Evolutionary conservation across 1,140 invertebrate genomes (phyloP), one percentile per base, ranked within the genome.

Genomic region (Drosophila aff.): DNA sequence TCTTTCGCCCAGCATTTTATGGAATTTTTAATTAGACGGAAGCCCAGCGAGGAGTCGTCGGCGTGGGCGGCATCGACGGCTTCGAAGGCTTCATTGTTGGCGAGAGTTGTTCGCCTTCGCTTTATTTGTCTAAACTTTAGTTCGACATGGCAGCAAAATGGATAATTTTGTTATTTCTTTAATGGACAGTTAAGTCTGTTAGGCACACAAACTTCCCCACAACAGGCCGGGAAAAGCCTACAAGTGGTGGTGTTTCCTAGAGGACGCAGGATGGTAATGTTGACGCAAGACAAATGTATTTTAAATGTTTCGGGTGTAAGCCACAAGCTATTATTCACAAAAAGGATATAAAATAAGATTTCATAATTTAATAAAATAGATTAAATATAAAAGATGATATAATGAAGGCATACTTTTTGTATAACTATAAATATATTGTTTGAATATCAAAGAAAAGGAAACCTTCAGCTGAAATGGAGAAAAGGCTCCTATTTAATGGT

Each of bases 21-120:
- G 77, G 73, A 78, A 87, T 81, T 87, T 87, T 87, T 89, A 89
- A 87, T 87, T 87, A 87, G 67, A 44, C 49, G 64, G 36, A 75
- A 65, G 61, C 66, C 62, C 46, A 53, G 53, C 31, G n/a, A 46
- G 69, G 52, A 73, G 49, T 66, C 60, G 60, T 44, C 40, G 41
- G 36, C 31, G 31, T 47, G 60, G 65, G 40, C 60, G 52, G 18
- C 16, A 15, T 41, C 52, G 52, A 36, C 18, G 46, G 13, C 16
- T 21, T 43, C 52, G 46, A 36, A 21, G 53, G 50, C 40, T 64
- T 59, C 69, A 26, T 53, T n/a, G 44, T 52, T 26, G 69, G 38
- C 69, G 2, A 33, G 53, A 16, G 23, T 43, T 43, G 18, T 43
- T 43, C 10, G 18, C 23, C 53, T 53, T 57, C 28, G 61, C 38